phyloP scores from a whole-genome alignment of 2,797 vertebrate genomes.

The Picus viridis region DNA sequence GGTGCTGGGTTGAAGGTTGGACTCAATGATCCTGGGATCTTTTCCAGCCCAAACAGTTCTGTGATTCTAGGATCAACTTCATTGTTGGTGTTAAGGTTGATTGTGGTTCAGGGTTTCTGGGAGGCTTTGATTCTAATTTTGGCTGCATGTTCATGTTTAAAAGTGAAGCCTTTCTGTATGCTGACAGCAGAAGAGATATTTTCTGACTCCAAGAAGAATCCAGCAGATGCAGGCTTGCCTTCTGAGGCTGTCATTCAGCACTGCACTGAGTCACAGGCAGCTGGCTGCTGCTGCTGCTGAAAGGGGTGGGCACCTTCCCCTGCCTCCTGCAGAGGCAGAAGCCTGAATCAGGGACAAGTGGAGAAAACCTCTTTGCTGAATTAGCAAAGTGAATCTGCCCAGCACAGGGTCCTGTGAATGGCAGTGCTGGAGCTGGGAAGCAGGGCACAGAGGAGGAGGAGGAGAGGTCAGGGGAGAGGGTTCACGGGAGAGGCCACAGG shows the following conservation, averaged over 20 bases:
- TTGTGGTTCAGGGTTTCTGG: not conserved
- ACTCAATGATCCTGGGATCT: too few species aligned
- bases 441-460: not conserved
- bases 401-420: not conserved
- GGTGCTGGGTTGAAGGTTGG: too few species aligned
- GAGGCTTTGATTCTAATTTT: not conserved
- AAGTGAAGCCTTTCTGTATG: not conserved
- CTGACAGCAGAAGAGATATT: fast-evolving
- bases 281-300: not conserved
- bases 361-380: not conserved
- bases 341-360: not conserved
- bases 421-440: not conserved
- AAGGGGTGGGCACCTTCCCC: fast-evolving
- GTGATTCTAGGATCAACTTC: not conserved
- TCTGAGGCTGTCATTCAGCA: fast-evolving
- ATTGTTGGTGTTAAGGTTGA: not conserved
- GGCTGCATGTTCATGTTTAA: not conserved
- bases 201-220: not conserved
- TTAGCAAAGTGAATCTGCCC: not conserved
- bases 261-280: fast-evolving
- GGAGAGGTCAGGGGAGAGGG: not conserved
- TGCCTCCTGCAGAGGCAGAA: not conserved
- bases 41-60: too few species aligned
- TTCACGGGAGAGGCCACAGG: not conserved
- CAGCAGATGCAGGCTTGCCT: too few species aligned